Conservation (phyloP, 2,797 vertebrate species). For the Sorex maritimensis region DNA sequence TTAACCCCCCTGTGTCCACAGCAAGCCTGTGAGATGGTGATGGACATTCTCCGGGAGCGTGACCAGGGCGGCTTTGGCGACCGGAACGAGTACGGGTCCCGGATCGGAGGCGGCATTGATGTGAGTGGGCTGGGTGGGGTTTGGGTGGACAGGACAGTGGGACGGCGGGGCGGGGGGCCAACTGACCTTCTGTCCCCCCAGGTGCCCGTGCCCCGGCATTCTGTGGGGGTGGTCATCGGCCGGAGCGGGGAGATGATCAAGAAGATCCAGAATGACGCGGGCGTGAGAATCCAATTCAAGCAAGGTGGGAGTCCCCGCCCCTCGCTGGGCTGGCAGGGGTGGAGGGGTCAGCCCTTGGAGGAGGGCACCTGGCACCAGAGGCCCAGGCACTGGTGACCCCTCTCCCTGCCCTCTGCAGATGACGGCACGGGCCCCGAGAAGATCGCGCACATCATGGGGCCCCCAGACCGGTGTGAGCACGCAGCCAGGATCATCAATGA, state of each 20-base stretch:
- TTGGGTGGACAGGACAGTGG: background rate
- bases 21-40: conserved; percentile 99
- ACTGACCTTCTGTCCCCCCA: conserved; percentile 69
- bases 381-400: no score
- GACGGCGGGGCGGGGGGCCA: fast-evolving
- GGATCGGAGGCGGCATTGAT: conserved; percentile 93
- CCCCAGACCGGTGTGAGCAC: conserved; percentile 97
- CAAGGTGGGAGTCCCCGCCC: conserved; percentile 91
- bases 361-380: no score
- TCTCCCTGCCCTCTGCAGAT: conserved; percentile 89
- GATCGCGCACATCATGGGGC: conserved; percentile 97
- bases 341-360: no score
- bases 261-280: conserved; percentile 98
- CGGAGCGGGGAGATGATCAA: conserved; percentile 98
- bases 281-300: conserved; percentile 98
- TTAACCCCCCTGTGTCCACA: conserved; percentile 74
- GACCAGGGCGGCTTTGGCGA: conserved; percentile 95
- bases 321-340: background rate
- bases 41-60: conserved; percentile 96
- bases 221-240: conserved; percentile 97
- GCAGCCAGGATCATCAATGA: conserved; percentile 97
- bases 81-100: conserved; percentile 94
- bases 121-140: conserved; percentile 81
- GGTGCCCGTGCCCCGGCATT: conserved; percentile 97
- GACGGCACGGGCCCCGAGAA: conserved; percentile 96